Percentiles rank a stretch among this genome's conserved stretches.
These are phyloP conservation scores for Platichthys flesus DNA, from an alignment of 2,113 vertebrate genomes.

Conservation along the genomic window DNA sequence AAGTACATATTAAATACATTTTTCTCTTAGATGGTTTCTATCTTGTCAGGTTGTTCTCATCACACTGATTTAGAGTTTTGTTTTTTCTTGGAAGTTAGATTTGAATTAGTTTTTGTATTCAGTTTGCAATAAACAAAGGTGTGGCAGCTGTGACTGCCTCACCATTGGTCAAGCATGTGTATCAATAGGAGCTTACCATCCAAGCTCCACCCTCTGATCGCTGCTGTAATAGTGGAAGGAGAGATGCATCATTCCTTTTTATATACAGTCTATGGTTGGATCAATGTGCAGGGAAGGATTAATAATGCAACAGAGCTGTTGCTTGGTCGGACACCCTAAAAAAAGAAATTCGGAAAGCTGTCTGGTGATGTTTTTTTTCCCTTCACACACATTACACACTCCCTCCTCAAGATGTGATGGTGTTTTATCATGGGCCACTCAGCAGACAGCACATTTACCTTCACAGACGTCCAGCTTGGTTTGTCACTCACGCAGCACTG, in stretches of 20 bases:
- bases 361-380: neutral
- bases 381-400: constrained; percentile 4
- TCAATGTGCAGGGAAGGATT: neutral
- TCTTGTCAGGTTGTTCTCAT: too few species aligned
- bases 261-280: neutral
- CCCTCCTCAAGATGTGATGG: neutral
- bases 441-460: constrained; percentile 26
- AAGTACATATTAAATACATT: too few species aligned
- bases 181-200: too few species aligned
- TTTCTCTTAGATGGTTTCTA: too few species aligned
- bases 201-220: too few species aligned
- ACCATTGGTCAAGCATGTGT: too few species aligned
- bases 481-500: too few species aligned
- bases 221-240: neutral
- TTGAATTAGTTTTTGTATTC: too few species aligned
- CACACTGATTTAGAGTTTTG: too few species aligned
- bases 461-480: constrained; percentile 25
- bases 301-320: neutral
- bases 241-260: neutral
- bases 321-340: constrained; percentile 3
- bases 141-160: too few species aligned
- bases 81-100: too few species aligned
- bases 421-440: constrained; percentile 21
- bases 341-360: constrained; percentile 8
- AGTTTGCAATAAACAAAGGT: too few species aligned